Percentiles rank a stretch among this genome's conserved stretches.
Conservation (phyloP, 2,888 invertebrate genomes). For the Dysmachus trigonus region DNA sequence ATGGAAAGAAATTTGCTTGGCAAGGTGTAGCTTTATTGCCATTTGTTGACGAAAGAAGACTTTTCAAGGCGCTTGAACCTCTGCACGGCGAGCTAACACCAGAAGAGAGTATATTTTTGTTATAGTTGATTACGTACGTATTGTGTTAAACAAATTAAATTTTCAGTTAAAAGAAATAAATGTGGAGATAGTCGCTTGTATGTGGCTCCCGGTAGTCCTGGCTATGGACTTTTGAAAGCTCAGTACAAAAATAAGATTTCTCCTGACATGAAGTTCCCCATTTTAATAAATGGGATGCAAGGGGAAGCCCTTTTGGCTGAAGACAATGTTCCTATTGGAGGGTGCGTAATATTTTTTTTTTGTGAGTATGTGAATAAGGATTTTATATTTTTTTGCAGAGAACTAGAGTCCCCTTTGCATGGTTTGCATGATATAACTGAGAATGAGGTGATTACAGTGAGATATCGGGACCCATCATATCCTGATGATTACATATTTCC, state of each 20-base stretch:
- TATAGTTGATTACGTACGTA: not conserved
- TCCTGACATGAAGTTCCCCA: slow-evolving; percentile 68
- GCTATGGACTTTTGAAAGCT: slow-evolving; percentile 75
- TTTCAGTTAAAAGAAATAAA: slow-evolving; percentile 78
- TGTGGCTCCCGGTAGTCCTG: slow-evolving; percentile 75
- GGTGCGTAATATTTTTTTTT: slow-evolving; percentile 65
- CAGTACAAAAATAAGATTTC: slow-evolving; percentile 71
- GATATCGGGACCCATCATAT: slow-evolving; percentile 83
- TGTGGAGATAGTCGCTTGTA: slow-evolving; percentile 92
- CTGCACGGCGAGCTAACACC: slow-evolving; percentile 82
- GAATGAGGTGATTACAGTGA: slow-evolving; percentile 73
- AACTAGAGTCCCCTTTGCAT: slow-evolving; percentile 75
- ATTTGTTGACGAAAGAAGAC: slow-evolving; percentile 93
- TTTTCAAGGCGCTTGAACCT: slow-evolving; percentile 83
- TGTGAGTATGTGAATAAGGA: not conserved
- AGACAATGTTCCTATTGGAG: slow-evolving; percentile 74
- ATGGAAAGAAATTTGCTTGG: slow-evolving; percentile 99
- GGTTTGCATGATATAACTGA: slow-evolving; percentile 71
- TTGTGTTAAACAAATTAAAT: not conserved
- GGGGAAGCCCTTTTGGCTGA: slow-evolving; percentile 80
- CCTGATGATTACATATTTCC: slow-evolving; percentile 78
- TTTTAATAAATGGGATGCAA: slow-evolving; percentile 81
- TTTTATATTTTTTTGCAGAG: slow-evolving; percentile 60
- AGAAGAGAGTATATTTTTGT: slow-evolving; percentile 76
- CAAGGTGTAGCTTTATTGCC: slow-evolving; percentile 98